Evolutionary conservation across 2,797 vertebrate species (phyloP).

Genomic region (Clarias laeviceps): DNA sequence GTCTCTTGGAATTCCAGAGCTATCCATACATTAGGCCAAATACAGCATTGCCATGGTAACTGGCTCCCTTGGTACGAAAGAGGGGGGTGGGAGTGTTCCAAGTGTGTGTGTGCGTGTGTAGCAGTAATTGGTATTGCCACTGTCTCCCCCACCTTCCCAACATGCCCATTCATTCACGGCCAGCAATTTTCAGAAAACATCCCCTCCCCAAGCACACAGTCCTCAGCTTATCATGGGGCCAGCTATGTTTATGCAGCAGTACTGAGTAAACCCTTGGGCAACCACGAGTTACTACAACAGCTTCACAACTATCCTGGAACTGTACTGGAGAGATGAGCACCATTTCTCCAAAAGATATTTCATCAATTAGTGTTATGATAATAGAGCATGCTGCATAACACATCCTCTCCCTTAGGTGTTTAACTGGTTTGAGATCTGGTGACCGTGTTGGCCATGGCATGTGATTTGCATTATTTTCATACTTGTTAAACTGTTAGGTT

Average conservation of each 20-base stretch:
- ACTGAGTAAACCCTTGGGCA: background rate
- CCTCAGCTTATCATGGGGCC: background rate
- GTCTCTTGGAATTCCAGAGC: constrained; percentile 51
- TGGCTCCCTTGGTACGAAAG: constrained; percentile 44
- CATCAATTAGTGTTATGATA: background rate
- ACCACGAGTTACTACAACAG: background rate
- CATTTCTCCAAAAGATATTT: background rate
- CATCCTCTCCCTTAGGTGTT: background rate
- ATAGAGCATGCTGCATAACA: background rate
- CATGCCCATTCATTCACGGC: constrained; percentile 45
- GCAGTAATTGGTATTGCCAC: constrained; percentile 56
- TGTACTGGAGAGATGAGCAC: background rate
- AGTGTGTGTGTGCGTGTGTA: constrained; percentile 23
- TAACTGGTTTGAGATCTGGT: background rate
- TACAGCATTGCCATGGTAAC: constrained; percentile 56
- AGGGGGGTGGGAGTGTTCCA: constrained; percentile 33
- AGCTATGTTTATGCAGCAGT: background rate
- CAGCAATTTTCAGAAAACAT: constrained; percentile 43
- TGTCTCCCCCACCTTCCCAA: constrained; percentile 36
- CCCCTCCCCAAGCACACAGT: constrained; percentile 10
- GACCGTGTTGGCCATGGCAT: background rate
- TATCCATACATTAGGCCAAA: constrained; percentile 57
- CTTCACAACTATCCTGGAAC: background rate
- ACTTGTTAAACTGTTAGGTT: background rate
- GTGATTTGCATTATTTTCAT: background rate